phyloP scores from a whole-genome alignment of 2,888 invertebrate species.

The Leptopilina drosophilae region DNA sequence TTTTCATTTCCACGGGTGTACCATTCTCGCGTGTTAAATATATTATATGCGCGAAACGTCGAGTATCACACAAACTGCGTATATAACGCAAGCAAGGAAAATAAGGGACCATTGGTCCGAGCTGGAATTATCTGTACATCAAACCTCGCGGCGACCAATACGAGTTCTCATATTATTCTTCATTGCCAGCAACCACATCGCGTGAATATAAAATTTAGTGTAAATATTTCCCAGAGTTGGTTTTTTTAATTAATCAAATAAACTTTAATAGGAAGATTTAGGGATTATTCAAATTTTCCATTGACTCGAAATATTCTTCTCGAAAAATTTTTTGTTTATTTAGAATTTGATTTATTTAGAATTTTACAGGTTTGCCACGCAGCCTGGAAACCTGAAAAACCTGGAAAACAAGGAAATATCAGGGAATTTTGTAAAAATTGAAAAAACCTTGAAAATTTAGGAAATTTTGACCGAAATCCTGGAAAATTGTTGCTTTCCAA shows the following conservation, averaged over 20 bases:
- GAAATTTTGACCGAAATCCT: too few relatives aligned
- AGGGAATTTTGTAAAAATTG: too few relatives aligned
- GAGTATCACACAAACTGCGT: conserved; percentile 57
- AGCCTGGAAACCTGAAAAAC: too few relatives aligned
- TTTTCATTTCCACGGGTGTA: conserved; percentile 3
- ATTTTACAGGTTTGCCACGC: too few relatives aligned
- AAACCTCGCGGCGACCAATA: conserved; percentile 69
- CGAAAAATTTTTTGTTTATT: too few relatives aligned
- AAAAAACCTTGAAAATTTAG: too few relatives aligned
- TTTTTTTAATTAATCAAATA: too few relatives aligned
- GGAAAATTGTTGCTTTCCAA: too few relatives aligned
- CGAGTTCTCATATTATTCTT: conserved; percentile 68
- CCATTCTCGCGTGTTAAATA: conserved; percentile 46
- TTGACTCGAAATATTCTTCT: conserved; percentile 43
- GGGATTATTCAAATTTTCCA: too few relatives aligned
- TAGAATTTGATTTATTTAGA: too few relatives aligned
- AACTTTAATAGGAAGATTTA: too few relatives aligned
- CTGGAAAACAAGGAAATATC: too few relatives aligned
- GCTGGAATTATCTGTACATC: conserved; percentile 66
- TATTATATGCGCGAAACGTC: conserved; percentile 51
- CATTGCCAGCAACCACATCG: conserved; percentile 47
- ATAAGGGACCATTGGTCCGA: conserved; percentile 55
- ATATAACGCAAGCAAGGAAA: conserved; percentile 57
- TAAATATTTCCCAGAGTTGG: conserved; percentile 44
- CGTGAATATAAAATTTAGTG: conserved; percentile 46